These are phyloP conservation scores for Megaustenia siamemsis DNA, from an alignment of 2,888 invertebrate genomes.

Conservation along the genomic window DNA sequence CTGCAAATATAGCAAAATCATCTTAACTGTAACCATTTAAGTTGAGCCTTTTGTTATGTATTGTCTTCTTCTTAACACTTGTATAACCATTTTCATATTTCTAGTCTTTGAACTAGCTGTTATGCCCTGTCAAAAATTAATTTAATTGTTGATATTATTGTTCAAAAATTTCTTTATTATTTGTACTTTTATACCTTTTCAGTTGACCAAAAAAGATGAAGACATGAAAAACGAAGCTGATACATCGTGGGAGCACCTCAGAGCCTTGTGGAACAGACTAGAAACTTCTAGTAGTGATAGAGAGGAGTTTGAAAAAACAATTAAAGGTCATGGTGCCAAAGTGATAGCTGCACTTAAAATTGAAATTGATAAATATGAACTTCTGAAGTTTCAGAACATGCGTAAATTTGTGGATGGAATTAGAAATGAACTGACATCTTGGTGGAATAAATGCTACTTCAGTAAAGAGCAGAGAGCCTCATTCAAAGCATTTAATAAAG, in stretches of 20 bases:
- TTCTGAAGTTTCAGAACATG: slow-evolving; percentile 88
- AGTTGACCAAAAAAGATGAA: slow-evolving; percentile 70
- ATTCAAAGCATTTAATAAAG: slow-evolving; percentile 64
- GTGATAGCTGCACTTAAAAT: slow-evolving; percentile 80
- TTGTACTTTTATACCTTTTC: no score
- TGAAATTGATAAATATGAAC: slow-evolving; percentile 88
- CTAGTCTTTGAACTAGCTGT: no score
- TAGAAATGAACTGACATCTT: slow-evolving; percentile 85
- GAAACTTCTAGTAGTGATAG: slow-evolving; percentile 86
- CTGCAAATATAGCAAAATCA: no score
- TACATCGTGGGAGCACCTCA: slow-evolving; percentile 84
- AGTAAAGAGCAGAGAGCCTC: slow-evolving; percentile 81
- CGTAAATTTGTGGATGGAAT: slow-evolving; percentile 84
- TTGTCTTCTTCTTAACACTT: no score
- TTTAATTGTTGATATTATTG: no score
- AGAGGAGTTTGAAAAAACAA: slow-evolving; percentile 84
- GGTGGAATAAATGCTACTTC: slow-evolving; percentile 89
- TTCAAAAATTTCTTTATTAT: no score
- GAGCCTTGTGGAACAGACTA: slow-evolving; percentile 87
- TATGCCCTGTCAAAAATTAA: no score
- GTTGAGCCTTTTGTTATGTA: no score
- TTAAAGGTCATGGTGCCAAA: slow-evolving; percentile 83
- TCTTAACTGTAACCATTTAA: no score
- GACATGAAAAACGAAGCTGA: slow-evolving; percentile 65
- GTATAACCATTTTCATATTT: no score